phyloP scores from a whole-genome alignment of 2,888 invertebrate species.

The Acleris cristana region DNA sequence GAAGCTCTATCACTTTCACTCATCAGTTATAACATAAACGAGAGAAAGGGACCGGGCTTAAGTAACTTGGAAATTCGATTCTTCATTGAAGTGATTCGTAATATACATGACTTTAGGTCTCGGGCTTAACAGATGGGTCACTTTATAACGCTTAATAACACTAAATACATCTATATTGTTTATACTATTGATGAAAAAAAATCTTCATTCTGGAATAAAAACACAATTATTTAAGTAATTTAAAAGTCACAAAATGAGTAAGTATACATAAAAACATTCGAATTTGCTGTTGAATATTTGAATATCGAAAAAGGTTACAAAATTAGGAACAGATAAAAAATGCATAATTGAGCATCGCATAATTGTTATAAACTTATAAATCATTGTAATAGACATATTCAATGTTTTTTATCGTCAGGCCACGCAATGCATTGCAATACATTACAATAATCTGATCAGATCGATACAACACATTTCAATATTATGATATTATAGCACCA shows the following conservation, averaged over 20 bases:
- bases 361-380: slow-evolving; percentile 31
- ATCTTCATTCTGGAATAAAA: background rate
- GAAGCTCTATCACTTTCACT: no score
- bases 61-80: no score
- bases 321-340: slow-evolving; percentile 53
- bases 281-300: slow-evolving; percentile 29
- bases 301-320: slow-evolving; percentile 37
- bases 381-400: slow-evolving; percentile 34
- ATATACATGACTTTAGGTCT: background rate
- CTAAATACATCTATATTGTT: slow-evolving; percentile 7
- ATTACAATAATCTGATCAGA: slow-evolving; percentile 13
- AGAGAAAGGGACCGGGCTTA: no score
- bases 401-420: slow-evolving; percentile 30
- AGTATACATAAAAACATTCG: background rate
- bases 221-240: background rate
- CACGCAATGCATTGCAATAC: slow-evolving; percentile 15
- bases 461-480: slow-evolving; percentile 23
- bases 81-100: no score
- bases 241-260: background rate
- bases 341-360: slow-evolving; percentile 55
- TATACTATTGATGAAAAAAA: background rate
- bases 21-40: no score
- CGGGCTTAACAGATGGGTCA: background rate
- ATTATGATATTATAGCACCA: slow-evolving; percentile 35
- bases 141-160: background rate